A percentile compares a stretch with the other conserved stretches of the same genome.
These are phyloP conservation scores for Hydrozoanthus tunicans DNA, from an alignment of 64 coral and sea anemone genomes.

Conservation along the genomic window DNA sequence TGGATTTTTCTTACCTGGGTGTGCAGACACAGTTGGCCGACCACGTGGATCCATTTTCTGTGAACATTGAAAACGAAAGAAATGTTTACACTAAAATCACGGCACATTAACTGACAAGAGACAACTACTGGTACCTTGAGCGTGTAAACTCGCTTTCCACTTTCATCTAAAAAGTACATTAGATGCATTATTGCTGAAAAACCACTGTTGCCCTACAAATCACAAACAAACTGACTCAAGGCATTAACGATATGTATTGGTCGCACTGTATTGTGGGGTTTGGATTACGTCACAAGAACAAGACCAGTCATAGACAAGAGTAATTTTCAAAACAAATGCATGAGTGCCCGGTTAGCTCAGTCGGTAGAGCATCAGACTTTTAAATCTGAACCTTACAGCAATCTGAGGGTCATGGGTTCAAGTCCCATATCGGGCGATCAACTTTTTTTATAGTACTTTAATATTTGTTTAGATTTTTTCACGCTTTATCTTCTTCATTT, in stretches of 20 bases:
- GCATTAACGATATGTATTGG: no score
- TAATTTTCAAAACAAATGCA: no score
- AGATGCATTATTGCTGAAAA: conserved; percentile 77
- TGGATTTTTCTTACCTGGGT: conserved; percentile 75
- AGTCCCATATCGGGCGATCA: conserved; percentile 78
- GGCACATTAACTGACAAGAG: not conserved
- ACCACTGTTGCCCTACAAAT: no score
- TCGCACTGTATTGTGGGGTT: no score
- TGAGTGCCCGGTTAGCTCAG: no score
- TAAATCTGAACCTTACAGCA: no score
- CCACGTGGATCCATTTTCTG: conserved; percentile 90
- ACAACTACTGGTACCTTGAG: conserved; percentile 67
- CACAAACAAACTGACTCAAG: no score
- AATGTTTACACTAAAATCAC: not conserved
- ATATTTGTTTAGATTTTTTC: not conserved
- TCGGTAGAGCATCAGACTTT: no score
- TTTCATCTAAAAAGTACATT: conserved; percentile 86
- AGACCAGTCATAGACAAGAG: no score
- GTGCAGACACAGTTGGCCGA: conserved; percentile 80
- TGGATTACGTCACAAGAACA: no score
- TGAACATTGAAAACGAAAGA: conserved; percentile 41
- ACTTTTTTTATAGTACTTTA: conserved; percentile 17
- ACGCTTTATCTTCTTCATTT: no score
- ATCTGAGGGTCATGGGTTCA: no score
- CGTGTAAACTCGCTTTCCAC: conserved; percentile 92